Conservation (phyloP, 2,888 invertebrate genomes). For the Mimumesa dahlbomi region DNA sequence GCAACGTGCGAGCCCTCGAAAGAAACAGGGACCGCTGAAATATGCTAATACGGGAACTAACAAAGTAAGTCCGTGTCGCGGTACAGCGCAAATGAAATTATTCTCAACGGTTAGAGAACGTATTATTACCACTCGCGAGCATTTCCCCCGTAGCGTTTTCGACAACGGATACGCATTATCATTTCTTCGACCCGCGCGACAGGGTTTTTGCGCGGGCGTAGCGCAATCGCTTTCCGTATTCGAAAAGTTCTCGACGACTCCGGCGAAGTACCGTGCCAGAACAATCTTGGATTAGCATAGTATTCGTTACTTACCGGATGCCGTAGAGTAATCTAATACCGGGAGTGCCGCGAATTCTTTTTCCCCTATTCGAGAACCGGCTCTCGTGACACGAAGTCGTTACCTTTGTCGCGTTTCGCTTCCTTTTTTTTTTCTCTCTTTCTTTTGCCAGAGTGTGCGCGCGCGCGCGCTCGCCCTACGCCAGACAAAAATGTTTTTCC, state of each 20-base stretch:
- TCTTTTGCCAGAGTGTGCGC: too few relatives aligned
- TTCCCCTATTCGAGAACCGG: neutral
- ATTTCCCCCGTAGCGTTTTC: neutral
- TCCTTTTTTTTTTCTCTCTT: neutral
- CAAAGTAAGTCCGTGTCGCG: too few relatives aligned
- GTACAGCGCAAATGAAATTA: too few relatives aligned
- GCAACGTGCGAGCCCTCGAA: too few relatives aligned
- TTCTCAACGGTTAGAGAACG: too few relatives aligned
- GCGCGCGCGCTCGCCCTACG: too few relatives aligned
- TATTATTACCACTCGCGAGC: too few relatives aligned
- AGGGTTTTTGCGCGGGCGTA: neutral
- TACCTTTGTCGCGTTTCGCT: conserved; percentile 24
- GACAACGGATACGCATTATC: conserved; percentile 11
- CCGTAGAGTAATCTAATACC: conserved; percentile 27
- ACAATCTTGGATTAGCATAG: conserved; percentile 49
- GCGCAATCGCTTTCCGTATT: neutral
- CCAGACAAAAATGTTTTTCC: conserved; percentile 29
- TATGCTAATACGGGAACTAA: too few relatives aligned
- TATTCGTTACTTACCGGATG: conserved; percentile 48
- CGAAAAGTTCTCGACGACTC: conserved; percentile 33
- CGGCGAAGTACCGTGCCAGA: conserved; percentile 18
- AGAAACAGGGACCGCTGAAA: neutral
- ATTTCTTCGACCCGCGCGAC: conserved; percentile 15
- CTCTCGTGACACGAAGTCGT: conserved; percentile 31
- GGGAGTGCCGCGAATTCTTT: conserved; percentile 23